These are phyloP conservation scores for Hirtodrosophila duncani DNA, from an alignment of 2,888 invertebrate genomes.

Conservation along the genomic window DNA sequence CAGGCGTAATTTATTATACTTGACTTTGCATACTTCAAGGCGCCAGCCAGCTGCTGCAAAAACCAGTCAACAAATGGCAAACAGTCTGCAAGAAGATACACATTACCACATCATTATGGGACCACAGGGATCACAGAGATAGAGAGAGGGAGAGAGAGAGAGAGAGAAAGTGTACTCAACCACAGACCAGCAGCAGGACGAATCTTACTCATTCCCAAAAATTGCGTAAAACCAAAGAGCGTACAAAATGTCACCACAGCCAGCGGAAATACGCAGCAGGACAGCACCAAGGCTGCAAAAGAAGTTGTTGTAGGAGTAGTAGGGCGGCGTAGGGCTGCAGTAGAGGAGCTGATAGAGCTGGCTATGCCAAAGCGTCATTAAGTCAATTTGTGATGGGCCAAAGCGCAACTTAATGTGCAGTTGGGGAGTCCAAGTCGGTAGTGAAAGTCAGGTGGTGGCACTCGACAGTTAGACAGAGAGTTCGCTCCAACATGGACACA, in stretches of 20 bases:
- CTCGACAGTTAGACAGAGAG: background rate
- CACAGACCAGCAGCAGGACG: too few relatives aligned
- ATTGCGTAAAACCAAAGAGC: slow-evolving; percentile 21
- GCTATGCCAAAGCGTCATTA: slow-evolving; percentile 65
- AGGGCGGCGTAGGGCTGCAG: too few relatives aligned
- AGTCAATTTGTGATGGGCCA: slow-evolving; percentile 63
- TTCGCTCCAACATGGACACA: slow-evolving; percentile 47
- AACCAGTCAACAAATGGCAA: slow-evolving; percentile 37
- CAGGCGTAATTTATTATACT: slow-evolving; percentile 11
- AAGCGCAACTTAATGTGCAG: slow-evolving; percentile 69
- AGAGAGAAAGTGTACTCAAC: too few relatives aligned
- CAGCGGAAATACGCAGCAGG: slow-evolving; percentile 14
- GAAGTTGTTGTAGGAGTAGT: too few relatives aligned
- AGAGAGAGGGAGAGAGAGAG: background rate
- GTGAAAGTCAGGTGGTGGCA: background rate
- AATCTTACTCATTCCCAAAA: too few relatives aligned
- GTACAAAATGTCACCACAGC: slow-evolving; percentile 44
- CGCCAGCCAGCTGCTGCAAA: slow-evolving; percentile 27
- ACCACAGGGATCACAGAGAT: slow-evolving; percentile 63
- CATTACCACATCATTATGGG: slow-evolving; percentile 75
- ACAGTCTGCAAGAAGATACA: slow-evolving; percentile 34
- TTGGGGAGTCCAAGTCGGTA: slow-evolving; percentile 36
- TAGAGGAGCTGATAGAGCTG: too few relatives aligned
- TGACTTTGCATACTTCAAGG: slow-evolving; percentile 22
- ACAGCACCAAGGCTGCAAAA: too few relatives aligned